Percentiles rank a stretch among this genome's conserved stretches.
phyloP scores from a whole-genome alignment of 2,888 invertebrate genomes.

The Creontiades dilutus region DNA sequence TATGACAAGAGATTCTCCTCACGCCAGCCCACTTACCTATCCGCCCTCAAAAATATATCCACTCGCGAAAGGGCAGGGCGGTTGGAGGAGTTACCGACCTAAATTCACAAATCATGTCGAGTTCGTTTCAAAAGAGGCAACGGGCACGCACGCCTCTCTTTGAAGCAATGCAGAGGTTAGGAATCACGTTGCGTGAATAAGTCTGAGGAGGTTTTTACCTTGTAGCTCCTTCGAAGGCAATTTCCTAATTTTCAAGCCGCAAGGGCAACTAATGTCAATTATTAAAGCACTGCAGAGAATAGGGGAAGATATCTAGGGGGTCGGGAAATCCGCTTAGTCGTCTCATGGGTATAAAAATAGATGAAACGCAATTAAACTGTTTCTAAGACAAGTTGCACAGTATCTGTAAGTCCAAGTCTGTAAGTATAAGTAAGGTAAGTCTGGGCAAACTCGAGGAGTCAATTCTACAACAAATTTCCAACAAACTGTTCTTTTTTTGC shows the following conservation, averaged over 20 bases:
- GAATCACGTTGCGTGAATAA: conserved; percentile 52
- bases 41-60: conserved; percentile 54
- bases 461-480: too few relatives aligned
- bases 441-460: too few relatives aligned
- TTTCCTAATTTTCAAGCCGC: conserved; percentile 32
- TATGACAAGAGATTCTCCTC: conserved; percentile 61
- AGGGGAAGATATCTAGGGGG: too few relatives aligned
- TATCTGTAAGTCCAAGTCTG: too few relatives aligned
- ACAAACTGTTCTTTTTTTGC: too few relatives aligned
- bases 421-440: too few relatives aligned
- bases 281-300: conserved; percentile 9
- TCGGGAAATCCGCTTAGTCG: too few relatives aligned
- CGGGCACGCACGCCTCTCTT: background rate
- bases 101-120: conserved; percentile 47
- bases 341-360: too few relatives aligned
- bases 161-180: conserved; percentile 48
- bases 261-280: conserved; percentile 10
- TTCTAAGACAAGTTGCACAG: too few relatives aligned
- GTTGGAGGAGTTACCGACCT: conserved; percentile 13
- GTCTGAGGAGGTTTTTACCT: conserved; percentile 21
- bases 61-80: conserved; percentile 9
- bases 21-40: conserved; percentile 51
- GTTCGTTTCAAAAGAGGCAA: background rate
- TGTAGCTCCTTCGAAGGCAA: conserved; percentile 8
- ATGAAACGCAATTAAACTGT: too few relatives aligned